Conservation (phyloP, 2,888 invertebrate species). For the Epinotia demarniana region DNA sequence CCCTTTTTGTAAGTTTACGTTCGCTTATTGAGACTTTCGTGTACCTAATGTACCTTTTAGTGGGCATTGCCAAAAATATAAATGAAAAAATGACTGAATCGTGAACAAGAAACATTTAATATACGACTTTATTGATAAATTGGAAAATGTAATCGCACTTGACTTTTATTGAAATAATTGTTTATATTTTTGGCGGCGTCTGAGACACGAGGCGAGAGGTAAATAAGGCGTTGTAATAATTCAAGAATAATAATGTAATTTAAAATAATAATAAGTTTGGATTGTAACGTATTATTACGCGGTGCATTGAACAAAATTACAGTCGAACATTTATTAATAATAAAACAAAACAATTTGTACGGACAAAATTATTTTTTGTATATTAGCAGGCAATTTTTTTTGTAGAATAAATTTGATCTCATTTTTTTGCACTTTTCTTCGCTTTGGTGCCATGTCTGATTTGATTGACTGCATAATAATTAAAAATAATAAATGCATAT, state of each 20-base stretch:
- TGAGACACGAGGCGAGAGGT: conserved; percentile 21
- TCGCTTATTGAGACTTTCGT: conserved; percentile 54
- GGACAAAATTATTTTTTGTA: conserved; percentile 67
- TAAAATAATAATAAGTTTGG: conserved; percentile 61
- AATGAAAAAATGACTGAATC: conserved; percentile 17
- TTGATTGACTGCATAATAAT: conserved; percentile 69
- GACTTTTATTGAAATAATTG: conserved; percentile 16
- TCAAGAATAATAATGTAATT: conserved; percentile 53
- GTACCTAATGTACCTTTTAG: conserved; percentile 41
- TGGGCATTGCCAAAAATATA: conserved; percentile 22
- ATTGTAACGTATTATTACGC: conserved; percentile 57
- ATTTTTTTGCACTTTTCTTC: conserved; percentile 70
- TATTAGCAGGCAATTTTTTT: conserved; percentile 77
- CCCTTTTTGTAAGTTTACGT: conserved; percentile 69
- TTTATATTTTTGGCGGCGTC: conserved; percentile 36
- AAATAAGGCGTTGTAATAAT: conserved; percentile 48
- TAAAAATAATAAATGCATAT: conserved; percentile 65
- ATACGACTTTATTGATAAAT: not conserved
- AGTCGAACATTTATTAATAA: conserved; percentile 55
- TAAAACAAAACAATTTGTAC: conserved; percentile 54
- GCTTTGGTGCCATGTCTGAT: conserved; percentile 75
- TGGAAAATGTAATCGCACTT: conserved; percentile 22
- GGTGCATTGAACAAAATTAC: conserved; percentile 73
- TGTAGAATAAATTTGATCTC: conserved; percentile 76
- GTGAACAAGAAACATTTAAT: conserved; percentile 5